These are phyloP conservation scores for Chromoteleia sp. DNA, from an alignment of 2,888 invertebrate species.

Conservation along the genomic window DNA sequence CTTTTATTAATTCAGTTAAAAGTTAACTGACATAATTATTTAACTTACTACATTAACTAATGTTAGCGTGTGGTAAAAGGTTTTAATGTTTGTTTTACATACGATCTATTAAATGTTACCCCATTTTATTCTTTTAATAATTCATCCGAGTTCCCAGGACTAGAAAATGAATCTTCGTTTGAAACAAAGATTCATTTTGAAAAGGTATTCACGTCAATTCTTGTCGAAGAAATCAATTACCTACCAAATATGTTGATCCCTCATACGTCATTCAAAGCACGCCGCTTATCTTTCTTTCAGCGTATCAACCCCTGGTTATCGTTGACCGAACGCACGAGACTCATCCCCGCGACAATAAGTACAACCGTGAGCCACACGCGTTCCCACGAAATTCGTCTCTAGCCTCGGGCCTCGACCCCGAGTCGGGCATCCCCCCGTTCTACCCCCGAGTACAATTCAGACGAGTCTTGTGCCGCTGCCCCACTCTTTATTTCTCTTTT, in stretches of 20 bases:
- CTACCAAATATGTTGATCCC: slow-evolving; percentile 59
- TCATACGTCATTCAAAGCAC: slow-evolving; percentile 59
- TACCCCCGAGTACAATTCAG: slow-evolving; percentile 61
- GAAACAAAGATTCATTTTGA: slow-evolving; percentile 33
- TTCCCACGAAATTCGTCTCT: slow-evolving; percentile 82
- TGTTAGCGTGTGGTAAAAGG: no score
- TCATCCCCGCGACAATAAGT: slow-evolving; percentile 71
- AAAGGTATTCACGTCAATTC: slow-evolving; percentile 4
- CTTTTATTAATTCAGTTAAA: no score
- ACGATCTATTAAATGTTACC: no score
- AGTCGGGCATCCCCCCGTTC: slow-evolving; percentile 47
- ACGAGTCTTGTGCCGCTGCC: slow-evolving; percentile 67
- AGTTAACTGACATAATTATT: no score
- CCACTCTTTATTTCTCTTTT: slow-evolving; percentile 55
- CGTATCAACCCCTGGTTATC: slow-evolving; percentile 69
- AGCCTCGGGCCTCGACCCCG: slow-evolving; percentile 65
- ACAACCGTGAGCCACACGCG: slow-evolving; percentile 78
- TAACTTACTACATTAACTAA: no score
- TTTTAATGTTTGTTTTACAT: no score
- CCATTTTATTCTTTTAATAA: no score
- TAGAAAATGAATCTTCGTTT: neutral
- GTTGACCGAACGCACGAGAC: slow-evolving; percentile 75
- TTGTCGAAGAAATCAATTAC: slow-evolving; percentile 57
- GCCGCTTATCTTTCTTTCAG: slow-evolving; percentile 66
- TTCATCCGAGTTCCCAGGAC: slow-evolving; percentile 9